Evolutionary conservation across 2,888 invertebrate genomes (phyloP), one percentile per base, ranked within the genome.

Genomic region (Rambutsinella grinnellia): DNA sequence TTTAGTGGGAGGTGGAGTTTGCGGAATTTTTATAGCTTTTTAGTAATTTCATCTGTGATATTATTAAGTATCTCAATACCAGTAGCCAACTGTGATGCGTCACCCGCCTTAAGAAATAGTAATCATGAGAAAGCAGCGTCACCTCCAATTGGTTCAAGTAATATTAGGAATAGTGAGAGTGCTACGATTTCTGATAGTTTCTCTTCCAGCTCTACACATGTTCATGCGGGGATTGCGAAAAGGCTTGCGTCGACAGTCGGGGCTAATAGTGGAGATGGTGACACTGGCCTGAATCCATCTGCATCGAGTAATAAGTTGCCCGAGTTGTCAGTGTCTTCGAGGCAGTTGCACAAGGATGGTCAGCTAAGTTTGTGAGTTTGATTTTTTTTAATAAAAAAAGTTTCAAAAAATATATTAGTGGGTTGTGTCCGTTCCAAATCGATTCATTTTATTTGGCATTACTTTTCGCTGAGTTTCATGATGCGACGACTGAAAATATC

Each of bases 71-170:
- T 66, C 21, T 47, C 67, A 47, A 62, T 67, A 24, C 68, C 61
- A 56, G 23, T 72, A 49, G 56, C 75, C 57, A 63, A 65, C 46
- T 72, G 72, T 72, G 75, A 75, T 68, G 75, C 75, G 60, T 75
- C 75, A 19, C 75, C 75, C 19, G 75, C 75, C 2, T 36, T 75
- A 26, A 47, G 75, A 75, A 28, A 75, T 44, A 75, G 75, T 51
- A 75, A 75, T 68, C 75, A 75, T 28, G 75, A 75, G 53, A 75
- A 75, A 61, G 75, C 75, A 19, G 68, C 57, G 56, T 27, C 57
- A 57, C 75, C 57, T 62, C 63, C 24, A n/a, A 68, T 68, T 68
- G 60, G 58, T 27, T 44, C 17, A n/a, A 49, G 21, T 13, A 53
- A 46, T 28, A 58, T 21, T 63, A 46, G 53, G 26, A 57, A 36